A percentile compares a stretch with the other conserved stretches of the same genome.
Evolutionary conservation across 2,888 invertebrate species (phyloP).

Genomic region (Drosophila seclusa): DNA sequence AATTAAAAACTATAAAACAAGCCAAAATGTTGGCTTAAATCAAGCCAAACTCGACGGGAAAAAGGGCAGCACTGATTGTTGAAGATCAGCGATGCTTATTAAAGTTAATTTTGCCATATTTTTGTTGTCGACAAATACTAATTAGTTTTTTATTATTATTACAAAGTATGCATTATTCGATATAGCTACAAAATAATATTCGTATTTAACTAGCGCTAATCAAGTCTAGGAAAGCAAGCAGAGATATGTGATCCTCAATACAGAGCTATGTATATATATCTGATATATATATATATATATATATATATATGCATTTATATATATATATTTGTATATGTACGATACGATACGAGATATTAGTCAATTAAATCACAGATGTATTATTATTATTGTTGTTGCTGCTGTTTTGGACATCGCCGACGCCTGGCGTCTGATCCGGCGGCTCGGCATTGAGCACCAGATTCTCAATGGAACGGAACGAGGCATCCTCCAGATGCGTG

Average conservation of each 20-base stretch:
- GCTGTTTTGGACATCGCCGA: constrained; percentile 47
- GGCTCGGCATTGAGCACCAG: constrained; percentile 83
- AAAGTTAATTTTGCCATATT: constrained; percentile 14
- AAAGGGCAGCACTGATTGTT: background rate
- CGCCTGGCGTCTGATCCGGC: constrained; percentile 81
- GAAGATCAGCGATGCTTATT: constrained; percentile 34
- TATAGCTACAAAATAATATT: constrained; percentile 69
- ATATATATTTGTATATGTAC: constrained; percentile 27
- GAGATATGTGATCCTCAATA: constrained; percentile 72
- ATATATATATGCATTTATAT: constrained; percentile 18
- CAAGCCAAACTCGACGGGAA: background rate
- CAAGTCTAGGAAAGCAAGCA: constrained; percentile 77
- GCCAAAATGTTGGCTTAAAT: background rate
- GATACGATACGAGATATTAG: constrained; percentile 56
- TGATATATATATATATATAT: constrained; percentile 14
- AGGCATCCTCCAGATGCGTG: constrained; percentile 67
- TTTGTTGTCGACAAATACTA: constrained; percentile 50
- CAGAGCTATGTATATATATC: constrained; percentile 31
- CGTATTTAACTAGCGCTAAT: constrained; percentile 71
- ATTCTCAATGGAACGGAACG: constrained; percentile 83
- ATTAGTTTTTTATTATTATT: constrained; percentile 57
- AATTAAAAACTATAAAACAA: background rate
- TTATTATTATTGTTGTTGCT: constrained; percentile 58
- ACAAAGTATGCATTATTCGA: constrained; percentile 20
- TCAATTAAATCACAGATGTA: constrained; percentile 84